Evolutionary conservation across 2,113 vertebrate species (phyloP), one percentile per base, ranked within the genome.

Genomic region (Podarcis muralis): DNA sequence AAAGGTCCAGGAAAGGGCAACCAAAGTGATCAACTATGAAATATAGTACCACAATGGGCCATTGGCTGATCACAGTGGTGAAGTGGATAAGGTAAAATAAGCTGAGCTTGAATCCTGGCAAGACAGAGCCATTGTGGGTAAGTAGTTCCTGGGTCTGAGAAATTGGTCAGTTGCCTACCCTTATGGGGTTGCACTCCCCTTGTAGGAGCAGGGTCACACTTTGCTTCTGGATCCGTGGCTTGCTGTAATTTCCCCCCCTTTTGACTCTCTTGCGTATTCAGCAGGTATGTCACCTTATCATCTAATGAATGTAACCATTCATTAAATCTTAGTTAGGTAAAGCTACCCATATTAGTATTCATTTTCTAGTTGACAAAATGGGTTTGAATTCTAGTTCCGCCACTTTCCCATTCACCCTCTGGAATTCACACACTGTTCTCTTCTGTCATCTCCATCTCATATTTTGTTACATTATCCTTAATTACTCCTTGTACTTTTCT

Each of bases 401-500:
- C 59, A 69, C 62, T 59, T 89, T 91, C 77, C 8, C 53, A 18
- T 84, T 84, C 30, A 72, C 15, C 75, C 57, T 81, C 83, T 0
- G 0, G 35, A 62, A 88, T 75, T 71, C 79, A 82, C 37, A 85
- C 27, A 57, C 62, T 78, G 32, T 40, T 84, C 53, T 66, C 18
- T 81, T 72, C 62, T 2, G 0, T 76, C 71, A 82, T 62, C 40
- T 48, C 25, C 23, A 48, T 30, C 77, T 53, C 30, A 86, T 25
- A 71, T 57, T 93, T 82, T 71, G 48, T 68, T 81, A 53, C 0
- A 2, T 69, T 75, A 88, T 77, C 7, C 40, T 81, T 77, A 57
- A 25, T 74, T 85, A 84, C 74, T 92, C 62, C 81, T 85, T 82
- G 66, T 1, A 32, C 32, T 76, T 84, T n/a, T 75, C 48, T 74